A percentile compares a stretch with the other conserved stretches of the same genome.
Conservation (phyloP, 2,888 invertebrate genomes). For the Harpalus rufipes region DNA sequence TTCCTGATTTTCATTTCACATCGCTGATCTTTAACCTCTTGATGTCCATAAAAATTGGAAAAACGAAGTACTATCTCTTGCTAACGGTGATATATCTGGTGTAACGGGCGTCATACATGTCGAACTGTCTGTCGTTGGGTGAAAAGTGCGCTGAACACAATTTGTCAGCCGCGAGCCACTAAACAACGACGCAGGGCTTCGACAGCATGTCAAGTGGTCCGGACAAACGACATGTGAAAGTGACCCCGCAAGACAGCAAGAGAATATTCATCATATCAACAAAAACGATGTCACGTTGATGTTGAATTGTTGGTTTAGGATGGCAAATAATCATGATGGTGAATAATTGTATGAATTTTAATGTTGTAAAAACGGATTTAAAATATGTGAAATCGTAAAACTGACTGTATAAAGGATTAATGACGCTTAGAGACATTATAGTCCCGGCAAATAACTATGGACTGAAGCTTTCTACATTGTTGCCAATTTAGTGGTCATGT, state of each 20-base stretch:
- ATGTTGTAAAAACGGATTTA: too few species aligned
- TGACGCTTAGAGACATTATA: too few species aligned
- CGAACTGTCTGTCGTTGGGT: constrained; percentile 33
- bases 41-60: constrained; percentile 5
- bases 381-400: too few species aligned
- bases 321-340: not conserved
- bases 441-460: too few species aligned
- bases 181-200: constrained; percentile 37
- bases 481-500: too few species aligned
- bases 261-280: constrained; percentile 42
- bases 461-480: too few species aligned
- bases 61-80: constrained; percentile 10
- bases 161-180: constrained; percentile 42
- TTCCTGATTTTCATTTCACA: too few species aligned
- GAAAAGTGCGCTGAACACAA: constrained; percentile 45
- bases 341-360: too few species aligned
- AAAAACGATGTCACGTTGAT: not conserved
- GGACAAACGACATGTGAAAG: constrained; percentile 48
- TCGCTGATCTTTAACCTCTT: too few species aligned
- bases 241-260: constrained; percentile 29
- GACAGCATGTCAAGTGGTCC: constrained; percentile 49
- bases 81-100: constrained; percentile 24
- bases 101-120: constrained; percentile 47
- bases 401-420: too few species aligned
- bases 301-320: not conserved